Conservation (phyloP, 2,888 invertebrate species). For the Chelonus formosanus region DNA sequence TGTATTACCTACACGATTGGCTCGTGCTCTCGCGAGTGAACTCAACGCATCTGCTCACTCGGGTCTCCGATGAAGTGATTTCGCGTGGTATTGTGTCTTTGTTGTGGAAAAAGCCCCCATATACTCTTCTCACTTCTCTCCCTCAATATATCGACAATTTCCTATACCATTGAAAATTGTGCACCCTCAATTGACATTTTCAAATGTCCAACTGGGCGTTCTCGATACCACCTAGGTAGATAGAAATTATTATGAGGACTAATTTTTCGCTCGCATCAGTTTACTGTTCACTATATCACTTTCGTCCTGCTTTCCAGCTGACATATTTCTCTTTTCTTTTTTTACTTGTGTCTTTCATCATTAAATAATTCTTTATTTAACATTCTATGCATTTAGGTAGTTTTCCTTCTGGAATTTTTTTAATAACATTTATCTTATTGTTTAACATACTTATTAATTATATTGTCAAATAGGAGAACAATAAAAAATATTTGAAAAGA, state of each 20-base stretch:
- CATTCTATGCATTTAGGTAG: too few relatives aligned
- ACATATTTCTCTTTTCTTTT: constrained; percentile 17
- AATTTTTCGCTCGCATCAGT: constrained; percentile 3
- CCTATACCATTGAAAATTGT: background rate
- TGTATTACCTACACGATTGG: constrained; percentile 29
- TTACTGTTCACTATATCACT: background rate
- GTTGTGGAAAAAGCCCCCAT: constrained; percentile 33
- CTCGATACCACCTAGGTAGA: too few relatives aligned
- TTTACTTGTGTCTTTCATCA: background rate
- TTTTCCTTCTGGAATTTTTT: too few relatives aligned
- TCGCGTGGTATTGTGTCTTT: constrained; percentile 50
- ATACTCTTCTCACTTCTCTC: constrained; percentile 7
- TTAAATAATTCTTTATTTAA: too few relatives aligned
- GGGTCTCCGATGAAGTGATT: constrained; percentile 58
- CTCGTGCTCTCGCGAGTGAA: constrained; percentile 25
- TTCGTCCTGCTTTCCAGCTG: constrained; percentile 18
- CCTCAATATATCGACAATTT: constrained; percentile 3
- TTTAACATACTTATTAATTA: too few relatives aligned
- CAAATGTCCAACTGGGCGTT: constrained; percentile 3
- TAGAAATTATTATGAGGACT: too few relatives aligned
- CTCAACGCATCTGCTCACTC: constrained; percentile 52
- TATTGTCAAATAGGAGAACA: too few relatives aligned
- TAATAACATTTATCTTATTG: too few relatives aligned
- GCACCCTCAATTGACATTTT: constrained; percentile 9
- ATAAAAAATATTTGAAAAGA: too few relatives aligned